Evolutionary conservation across 2,888 invertebrate genomes (phyloP).

Genomic region (Sarcophaga carnaria): DNA sequence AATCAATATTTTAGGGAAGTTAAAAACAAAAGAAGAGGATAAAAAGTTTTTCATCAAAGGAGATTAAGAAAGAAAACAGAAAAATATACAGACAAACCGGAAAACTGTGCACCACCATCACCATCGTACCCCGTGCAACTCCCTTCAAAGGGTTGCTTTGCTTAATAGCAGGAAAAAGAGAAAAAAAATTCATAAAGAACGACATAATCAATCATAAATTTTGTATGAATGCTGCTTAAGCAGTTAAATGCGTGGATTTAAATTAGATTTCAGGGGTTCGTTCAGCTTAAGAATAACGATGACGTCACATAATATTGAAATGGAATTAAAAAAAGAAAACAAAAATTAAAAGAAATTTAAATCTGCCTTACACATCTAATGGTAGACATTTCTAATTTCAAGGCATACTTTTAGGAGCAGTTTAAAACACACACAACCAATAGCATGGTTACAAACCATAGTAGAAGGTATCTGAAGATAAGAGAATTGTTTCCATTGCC

Average conservation of each 20-base stretch:
- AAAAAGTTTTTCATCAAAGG: neutral
- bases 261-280: too few species aligned
- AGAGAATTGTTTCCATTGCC: slow-evolving; percentile 44
- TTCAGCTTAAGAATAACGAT: too few species aligned
- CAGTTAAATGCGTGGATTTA: too few species aligned
- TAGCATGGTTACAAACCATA: slow-evolving; percentile 28
- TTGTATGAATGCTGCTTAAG: too few species aligned
- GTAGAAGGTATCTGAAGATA: neutral
- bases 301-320: too few species aligned
- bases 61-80: slow-evolving; percentile 25
- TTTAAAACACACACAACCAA: too few species aligned
- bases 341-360: neutral
- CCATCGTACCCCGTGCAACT: neutral
- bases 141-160: slow-evolving; percentile 26
- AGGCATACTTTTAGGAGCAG: slow-evolving; percentile 17
- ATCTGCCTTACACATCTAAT: neutral
- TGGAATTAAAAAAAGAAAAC: slow-evolving; percentile 9
- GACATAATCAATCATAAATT: slow-evolving; percentile 55
- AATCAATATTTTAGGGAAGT: slow-evolving; percentile 70
- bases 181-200: neutral
- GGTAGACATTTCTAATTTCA: neutral
- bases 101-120: neutral
- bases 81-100: neutral
- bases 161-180: slow-evolving; percentile 6
- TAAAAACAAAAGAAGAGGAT: slow-evolving; percentile 35